Evolutionary conservation across 2,888 invertebrate species (phyloP).

Genomic region (Athalia rosae): DNA sequence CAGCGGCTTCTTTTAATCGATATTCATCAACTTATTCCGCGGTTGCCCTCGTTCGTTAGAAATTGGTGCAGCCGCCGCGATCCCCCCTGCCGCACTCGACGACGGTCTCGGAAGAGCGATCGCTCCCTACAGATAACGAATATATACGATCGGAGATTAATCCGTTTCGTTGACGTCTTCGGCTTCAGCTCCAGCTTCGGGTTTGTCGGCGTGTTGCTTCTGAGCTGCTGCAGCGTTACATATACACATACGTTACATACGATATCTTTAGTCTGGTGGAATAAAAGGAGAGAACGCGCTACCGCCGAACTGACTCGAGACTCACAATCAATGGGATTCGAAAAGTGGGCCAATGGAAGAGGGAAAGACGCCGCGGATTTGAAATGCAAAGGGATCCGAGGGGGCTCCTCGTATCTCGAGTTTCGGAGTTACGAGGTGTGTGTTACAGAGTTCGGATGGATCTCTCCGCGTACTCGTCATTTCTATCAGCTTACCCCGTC

Average conservation of each 20-base stretch:
- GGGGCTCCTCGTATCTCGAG: background rate
- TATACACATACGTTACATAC: too few relatives aligned
- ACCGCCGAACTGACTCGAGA: background rate
- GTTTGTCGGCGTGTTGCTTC: constrained; percentile 25
- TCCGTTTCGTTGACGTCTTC: constrained; percentile 13
- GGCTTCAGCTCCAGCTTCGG: background rate
- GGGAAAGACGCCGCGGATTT: background rate
- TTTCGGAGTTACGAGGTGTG: too few relatives aligned
- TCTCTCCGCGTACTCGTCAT: background rate
- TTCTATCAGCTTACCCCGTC: background rate
- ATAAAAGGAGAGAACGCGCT: too few relatives aligned
- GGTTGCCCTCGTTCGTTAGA: too few relatives aligned
- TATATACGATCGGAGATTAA: constrained; percentile 26
- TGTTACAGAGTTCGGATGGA: too few relatives aligned
- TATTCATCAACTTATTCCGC: too few relatives aligned
- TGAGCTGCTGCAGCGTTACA: background rate
- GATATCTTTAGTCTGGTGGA: too few relatives aligned
- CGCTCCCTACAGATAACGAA: constrained; percentile 8
- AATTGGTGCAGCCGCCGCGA: too few relatives aligned
- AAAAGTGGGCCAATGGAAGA: constrained; percentile 26
- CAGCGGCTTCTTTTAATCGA: too few relatives aligned
- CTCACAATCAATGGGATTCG: constrained; percentile 34
- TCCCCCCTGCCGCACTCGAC: too few relatives aligned
- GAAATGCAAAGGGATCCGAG: constrained; percentile 15
- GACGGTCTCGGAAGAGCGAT: background rate